Conservation (phyloP, 2,113 vertebrate species). For the Neolamprologus hecqui region DNA sequence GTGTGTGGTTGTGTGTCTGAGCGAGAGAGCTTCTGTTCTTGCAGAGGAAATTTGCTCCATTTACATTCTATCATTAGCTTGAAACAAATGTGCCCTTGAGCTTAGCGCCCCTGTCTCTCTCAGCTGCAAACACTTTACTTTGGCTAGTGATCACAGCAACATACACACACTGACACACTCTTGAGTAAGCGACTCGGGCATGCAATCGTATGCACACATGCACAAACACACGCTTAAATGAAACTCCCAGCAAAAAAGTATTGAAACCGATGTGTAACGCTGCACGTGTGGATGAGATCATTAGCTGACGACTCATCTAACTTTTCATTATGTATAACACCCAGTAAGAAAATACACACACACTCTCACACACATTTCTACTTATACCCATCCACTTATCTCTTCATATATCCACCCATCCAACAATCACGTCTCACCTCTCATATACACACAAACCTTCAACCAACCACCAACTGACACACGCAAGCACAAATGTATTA, state of each 20-base stretch:
- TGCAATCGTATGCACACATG: slow-evolving; percentile 12
- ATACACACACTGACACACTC: slow-evolving; percentile 7
- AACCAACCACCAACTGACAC: background rate
- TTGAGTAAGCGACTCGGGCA: background rate
- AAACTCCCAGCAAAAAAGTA: slow-evolving; percentile 10
- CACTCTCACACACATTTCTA: background rate
- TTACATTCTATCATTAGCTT: slow-evolving; percentile 96
- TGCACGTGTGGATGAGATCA: slow-evolving; percentile 21
- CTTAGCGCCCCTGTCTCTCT: slow-evolving; percentile 68
- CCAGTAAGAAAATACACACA: background rate
- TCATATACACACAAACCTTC: background rate
- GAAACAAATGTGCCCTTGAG: slow-evolving; percentile 90
- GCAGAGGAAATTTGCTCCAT: slow-evolving; percentile 81
- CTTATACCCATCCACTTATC: background rate
- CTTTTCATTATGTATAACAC: slow-evolving; percentile 37
- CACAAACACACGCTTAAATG: slow-evolving; percentile 29
- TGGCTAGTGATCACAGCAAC: slow-evolving; percentile 68
- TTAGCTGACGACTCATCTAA: slow-evolving; percentile 43
- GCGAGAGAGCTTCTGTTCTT: slow-evolving; percentile 64
- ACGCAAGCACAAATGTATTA: background rate
- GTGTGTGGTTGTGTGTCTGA: slow-evolving; percentile 29
- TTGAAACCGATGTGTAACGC: slow-evolving; percentile 17
- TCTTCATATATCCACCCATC: background rate
- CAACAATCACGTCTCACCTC: background rate
- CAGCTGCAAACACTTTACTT: slow-evolving; percentile 74